These are phyloP conservation scores for Timema podura DNA, from an alignment of 2,888 invertebrate genomes.

Conservation along the genomic window DNA sequence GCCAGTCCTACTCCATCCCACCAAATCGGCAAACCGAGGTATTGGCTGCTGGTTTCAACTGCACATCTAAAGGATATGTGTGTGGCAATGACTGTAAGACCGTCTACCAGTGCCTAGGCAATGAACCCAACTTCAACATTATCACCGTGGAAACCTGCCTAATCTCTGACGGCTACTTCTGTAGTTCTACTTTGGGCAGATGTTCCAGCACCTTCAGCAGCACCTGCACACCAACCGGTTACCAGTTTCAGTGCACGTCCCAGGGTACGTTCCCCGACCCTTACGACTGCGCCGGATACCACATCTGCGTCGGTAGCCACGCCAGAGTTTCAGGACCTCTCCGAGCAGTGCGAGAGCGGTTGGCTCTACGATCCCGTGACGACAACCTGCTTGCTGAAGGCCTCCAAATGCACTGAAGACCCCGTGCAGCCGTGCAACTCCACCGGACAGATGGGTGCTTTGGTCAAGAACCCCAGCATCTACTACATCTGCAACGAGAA, in stretches of 20 bases:
- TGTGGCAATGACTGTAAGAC: background rate
- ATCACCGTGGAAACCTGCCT: background rate
- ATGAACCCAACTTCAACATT: background rate
- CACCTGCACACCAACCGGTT: slow-evolving; percentile 5
- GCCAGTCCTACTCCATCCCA: too few relatives aligned
- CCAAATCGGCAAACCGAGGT: too few relatives aligned
- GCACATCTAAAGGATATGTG: background rate
- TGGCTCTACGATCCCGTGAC: slow-evolving; percentile 14
- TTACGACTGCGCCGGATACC: slow-evolving; percentile 11
- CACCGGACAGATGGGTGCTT: background rate
- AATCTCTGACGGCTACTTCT: background rate
- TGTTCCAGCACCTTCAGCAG: slow-evolving; percentile 6
- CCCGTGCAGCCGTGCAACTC: background rate
- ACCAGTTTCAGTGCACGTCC: slow-evolving; percentile 13
- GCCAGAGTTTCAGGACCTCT: too few relatives aligned
- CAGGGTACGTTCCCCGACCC: slow-evolving; percentile 12
- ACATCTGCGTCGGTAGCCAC: background rate
- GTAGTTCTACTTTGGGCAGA: background rate
- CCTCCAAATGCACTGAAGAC: background rate
- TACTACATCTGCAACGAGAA: slow-evolving; percentile 13
- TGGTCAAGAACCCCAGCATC: slow-evolving; percentile 2
- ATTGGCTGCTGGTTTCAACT: background rate
- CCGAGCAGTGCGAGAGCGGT: slow-evolving; percentile 3
- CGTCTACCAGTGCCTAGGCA: slow-evolving; percentile 1
- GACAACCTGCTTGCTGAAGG: background rate